phyloP scores from a whole-genome alignment of 1,140 invertebrate genomes.

The Papilio polytes region DNA sequence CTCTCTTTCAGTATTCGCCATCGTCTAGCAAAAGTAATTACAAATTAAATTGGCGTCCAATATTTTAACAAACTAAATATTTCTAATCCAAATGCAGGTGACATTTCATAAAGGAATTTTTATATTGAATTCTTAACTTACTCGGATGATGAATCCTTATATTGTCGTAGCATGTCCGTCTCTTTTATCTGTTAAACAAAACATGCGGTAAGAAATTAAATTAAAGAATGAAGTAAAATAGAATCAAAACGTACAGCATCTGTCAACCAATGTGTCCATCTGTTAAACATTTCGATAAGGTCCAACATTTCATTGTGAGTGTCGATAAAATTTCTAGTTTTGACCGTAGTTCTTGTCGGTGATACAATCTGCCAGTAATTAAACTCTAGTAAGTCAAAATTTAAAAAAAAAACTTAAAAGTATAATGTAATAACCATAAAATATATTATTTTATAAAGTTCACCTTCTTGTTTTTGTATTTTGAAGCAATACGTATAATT shows the following conservation, averaged over 20 bases:
- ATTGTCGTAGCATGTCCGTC: conserved; percentile 55
- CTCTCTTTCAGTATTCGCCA: conserved; percentile 70
- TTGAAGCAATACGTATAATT: conserved; percentile 60
- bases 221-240: background rate
- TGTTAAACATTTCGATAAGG: conserved; percentile 73
- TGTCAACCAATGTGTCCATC: conserved; percentile 73
- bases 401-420: background rate
- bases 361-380: conserved; percentile 60
- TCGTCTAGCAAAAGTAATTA: conserved; percentile 49
- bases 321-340: conserved; percentile 61
- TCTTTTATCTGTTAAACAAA: conserved; percentile 61
- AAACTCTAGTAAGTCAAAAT: background rate
- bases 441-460: background rate
- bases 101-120: background rate
- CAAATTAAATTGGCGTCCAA: background rate
- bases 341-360: conserved; percentile 55
- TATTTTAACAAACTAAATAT: too few species aligned
- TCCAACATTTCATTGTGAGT: conserved; percentile 70
- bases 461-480: conserved; percentile 71
- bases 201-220: too few species aligned
- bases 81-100: background rate
- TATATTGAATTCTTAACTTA: background rate
- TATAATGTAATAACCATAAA: background rate
- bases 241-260: conserved; percentile 57
- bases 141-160: conserved; percentile 29